Evolutionary conservation across 2,113 vertebrate genomes (phyloP), one percentile per base, ranked within the genome.

Genomic region (Phycodurus eques): DNA sequence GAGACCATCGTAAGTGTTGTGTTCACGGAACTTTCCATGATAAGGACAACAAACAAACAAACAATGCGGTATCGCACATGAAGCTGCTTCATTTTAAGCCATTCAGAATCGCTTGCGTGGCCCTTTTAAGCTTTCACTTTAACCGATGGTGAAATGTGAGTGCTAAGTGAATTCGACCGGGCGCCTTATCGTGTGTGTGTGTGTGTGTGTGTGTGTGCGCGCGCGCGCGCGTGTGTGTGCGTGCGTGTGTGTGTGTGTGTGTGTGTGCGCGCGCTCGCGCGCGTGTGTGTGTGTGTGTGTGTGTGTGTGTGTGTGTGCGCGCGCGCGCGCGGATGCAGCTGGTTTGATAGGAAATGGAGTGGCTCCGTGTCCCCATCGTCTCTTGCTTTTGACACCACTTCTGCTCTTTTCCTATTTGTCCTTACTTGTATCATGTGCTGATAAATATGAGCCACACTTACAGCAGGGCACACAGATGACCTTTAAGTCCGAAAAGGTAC

Each of bases 1-100:
- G 96, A 98, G 86, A 96, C 93, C 43, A 93, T 98, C 62, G 97
- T 98, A 90, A 99, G 97, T 96, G 20, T 57, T 6, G 67, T 14
- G 67, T 66, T 51, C 27, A 53, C 1, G 27, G 9, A 5, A 1
- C 27, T 65, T 57, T 62, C 33, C 19, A 65, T 63, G 31, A 67
- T 70, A 54, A 49, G 43, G 56, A 31, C 31, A 35, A 33, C 27
- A 15, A 35, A 35, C 31, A 35, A 11, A 8, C 19, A 17, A 69
- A 77, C 72, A 72, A 62, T 51, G 17, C 47, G 2, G 14, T 27
- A n/a, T 17, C 42, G 22, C 15, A 5, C 19, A 5, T 54, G 15
- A 33, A 57, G 27, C 35, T 22, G 51, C 7, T 54, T 11, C 10
- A 54, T 27, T 51, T n/a, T 12, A 2, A 27, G 13, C 20, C n/a